phyloP scores from a whole-genome alignment of 2,888 invertebrate species.

The Syrista parreyssii region DNA sequence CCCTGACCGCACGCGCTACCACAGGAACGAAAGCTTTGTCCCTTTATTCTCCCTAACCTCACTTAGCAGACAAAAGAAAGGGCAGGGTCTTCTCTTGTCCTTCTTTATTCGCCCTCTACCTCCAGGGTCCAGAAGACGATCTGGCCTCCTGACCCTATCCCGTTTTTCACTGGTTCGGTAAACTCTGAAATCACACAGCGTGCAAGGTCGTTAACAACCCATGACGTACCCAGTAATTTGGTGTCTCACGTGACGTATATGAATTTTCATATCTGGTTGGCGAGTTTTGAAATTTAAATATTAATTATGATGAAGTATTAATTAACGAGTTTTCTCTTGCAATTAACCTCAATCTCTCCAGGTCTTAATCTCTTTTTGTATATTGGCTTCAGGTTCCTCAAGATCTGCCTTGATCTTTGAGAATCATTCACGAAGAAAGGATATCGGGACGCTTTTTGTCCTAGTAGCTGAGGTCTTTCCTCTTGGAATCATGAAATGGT shows the following conservation, averaged over 20 bases:
- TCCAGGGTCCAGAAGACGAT: not conserved
- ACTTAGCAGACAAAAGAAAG: constrained; percentile 17
- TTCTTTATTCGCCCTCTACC: not conserved
- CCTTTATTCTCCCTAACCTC: constrained; percentile 18
- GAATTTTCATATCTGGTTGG: not conserved
- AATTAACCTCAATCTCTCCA: not conserved
- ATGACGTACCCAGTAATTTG: not conserved
- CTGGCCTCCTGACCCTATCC: not conserved
- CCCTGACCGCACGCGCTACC: not conserved
- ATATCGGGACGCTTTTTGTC: not conserved
- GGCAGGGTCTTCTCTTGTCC: not conserved
- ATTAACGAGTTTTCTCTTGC: not conserved
- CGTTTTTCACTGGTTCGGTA: not conserved
- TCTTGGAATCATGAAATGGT: constrained; percentile 10
- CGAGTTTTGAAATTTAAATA: not conserved
- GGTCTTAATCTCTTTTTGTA: not conserved
- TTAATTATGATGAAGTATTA: not conserved
- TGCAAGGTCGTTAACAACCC: not conserved
- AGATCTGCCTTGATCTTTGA: not conserved
- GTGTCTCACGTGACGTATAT: not conserved
- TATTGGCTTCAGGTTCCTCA: not conserved
- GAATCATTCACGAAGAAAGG: not conserved
- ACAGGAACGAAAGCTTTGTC: constrained; percentile 13
- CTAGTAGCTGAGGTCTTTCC: not conserved
- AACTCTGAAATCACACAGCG: not conserved